Conservation (phyloP, 2,888 invertebrate species). For the Matsumyia berberina region DNA sequence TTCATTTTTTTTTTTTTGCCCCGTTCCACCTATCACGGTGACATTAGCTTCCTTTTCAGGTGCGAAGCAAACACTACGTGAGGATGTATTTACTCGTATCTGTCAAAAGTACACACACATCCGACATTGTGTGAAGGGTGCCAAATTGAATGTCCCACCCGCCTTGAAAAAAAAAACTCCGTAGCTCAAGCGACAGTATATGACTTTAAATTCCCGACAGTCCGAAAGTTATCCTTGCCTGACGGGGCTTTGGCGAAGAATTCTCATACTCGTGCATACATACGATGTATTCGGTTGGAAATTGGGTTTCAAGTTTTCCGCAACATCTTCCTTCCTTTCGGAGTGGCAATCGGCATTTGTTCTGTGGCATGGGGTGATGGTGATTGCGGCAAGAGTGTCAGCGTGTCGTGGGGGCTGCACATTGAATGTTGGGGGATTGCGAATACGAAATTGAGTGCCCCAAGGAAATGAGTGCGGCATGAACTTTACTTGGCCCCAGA, state of each 20-base stretch:
- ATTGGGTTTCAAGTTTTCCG: conserved; percentile 67
- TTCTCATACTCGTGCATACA: conserved; percentile 10
- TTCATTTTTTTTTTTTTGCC: background rate
- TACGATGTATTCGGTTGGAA: conserved; percentile 47
- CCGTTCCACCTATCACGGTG: conserved; percentile 8
- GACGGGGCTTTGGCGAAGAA: conserved; percentile 11
- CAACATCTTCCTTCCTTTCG: conserved; percentile 51
- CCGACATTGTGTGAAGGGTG: conserved; percentile 15
- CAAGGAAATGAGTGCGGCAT: conserved; percentile 65
- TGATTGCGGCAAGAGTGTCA: conserved; percentile 77
- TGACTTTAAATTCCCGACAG: conserved; percentile 63
- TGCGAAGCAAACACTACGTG: conserved; percentile 44
- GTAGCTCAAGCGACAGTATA: conserved; percentile 20
- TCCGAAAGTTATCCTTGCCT: conserved; percentile 64
- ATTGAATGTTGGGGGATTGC: conserved; percentile 55
- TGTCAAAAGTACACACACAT: conserved; percentile 14
- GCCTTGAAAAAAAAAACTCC: background rate
- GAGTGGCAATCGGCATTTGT: conserved; percentile 34
- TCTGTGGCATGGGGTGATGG: conserved; percentile 78
- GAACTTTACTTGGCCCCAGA: conserved; percentile 66
- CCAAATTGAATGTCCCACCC: conserved; percentile 55
- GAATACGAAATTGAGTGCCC: conserved; percentile 68
- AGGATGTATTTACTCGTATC: background rate
- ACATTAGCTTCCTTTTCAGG: conserved; percentile 44
- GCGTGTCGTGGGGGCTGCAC: conserved; percentile 16